Percentiles rank a stretch among this genome's conserved stretches.
phyloP scores from a whole-genome alignment of 2,888 invertebrate species.

The Conops quadrifasciatus region DNA sequence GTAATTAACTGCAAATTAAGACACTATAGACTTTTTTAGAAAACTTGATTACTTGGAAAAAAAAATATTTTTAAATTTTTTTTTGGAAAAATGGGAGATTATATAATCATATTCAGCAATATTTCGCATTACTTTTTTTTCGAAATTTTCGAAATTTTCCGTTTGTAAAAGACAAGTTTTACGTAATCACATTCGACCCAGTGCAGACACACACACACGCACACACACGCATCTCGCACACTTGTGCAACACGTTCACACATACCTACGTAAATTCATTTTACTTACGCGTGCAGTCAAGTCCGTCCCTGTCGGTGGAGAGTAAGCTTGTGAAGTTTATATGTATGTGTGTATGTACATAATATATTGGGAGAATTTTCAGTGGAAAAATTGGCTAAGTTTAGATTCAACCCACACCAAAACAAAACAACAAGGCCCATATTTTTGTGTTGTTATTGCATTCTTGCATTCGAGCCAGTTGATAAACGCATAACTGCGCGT shows the following conservation, averaged over 20 bases:
- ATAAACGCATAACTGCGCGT: constrained; percentile 40
- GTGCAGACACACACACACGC: constrained; percentile 18
- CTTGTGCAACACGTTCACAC: constrained; percentile 11
- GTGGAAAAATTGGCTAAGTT: constrained; percentile 18
- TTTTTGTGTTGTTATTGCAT: constrained; percentile 20
- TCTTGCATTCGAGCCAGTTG: not conserved
- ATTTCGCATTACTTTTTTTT: not conserved
- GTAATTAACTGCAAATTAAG: no score
- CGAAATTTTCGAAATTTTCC: constrained; percentile 31
- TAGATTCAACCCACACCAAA: constrained; percentile 34
- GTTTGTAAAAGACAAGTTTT: constrained; percentile 14
- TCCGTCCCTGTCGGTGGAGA: no score
- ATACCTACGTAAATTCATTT: not conserved
- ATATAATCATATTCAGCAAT: no score
- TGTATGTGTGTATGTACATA: constrained; percentile 6
- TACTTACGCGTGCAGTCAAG: not conserved
- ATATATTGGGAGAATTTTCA: not conserved
- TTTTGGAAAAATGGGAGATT: no score
- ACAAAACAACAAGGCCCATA: not conserved
- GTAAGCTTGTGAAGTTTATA: not conserved
- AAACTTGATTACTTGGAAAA: no score
- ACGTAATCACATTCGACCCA: constrained; percentile 26
- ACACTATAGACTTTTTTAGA: no score
- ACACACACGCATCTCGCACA: constrained; percentile 18
- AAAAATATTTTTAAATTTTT: no score